A percentile compares a stretch with the other conserved stretches of the same genome.
These are phyloP conservation scores for Steatocranus sp. DNA, from an alignment of 2,797 vertebrate species.

Conservation along the genomic window DNA sequence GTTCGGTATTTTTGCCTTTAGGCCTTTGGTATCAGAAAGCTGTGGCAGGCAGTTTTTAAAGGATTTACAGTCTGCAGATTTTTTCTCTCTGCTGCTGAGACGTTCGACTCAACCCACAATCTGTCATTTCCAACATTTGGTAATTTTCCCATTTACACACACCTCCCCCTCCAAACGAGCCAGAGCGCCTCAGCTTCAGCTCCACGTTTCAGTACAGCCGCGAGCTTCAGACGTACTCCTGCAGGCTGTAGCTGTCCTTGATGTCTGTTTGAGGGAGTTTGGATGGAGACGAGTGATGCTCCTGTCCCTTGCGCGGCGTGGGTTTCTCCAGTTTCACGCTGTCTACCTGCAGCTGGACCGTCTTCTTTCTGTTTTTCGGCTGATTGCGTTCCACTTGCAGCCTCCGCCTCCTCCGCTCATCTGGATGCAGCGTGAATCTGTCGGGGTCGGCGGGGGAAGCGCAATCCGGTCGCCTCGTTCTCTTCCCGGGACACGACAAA, in stretches of 20 bases:
- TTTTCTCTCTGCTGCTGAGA: neutral
- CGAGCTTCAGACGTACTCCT: conserved; percentile 72
- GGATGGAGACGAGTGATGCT: conserved; percentile 42
- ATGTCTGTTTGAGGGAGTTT: conserved; percentile 52
- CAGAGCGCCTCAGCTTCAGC: conserved; percentile 3
- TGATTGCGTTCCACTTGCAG: neutral
- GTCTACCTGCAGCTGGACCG: conserved; percentile 27
- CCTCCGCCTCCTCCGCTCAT: conserved; percentile 11
- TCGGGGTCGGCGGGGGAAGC: conserved; percentile 34
- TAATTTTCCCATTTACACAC: conserved; percentile 23
- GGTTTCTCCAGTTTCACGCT: conserved; percentile 8
- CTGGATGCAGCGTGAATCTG: neutral
- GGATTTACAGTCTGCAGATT: neutral
- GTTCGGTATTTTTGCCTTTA: neutral
- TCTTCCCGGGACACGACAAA: conserved; percentile 77
- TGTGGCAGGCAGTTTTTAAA: conserved; percentile 1
- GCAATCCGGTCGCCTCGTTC: conserved; percentile 55
- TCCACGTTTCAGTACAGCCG: neutral
- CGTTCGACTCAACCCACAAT: conserved; percentile 23
- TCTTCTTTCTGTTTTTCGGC: neutral
- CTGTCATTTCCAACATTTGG: conserved; percentile 36
- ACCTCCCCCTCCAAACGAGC: conserved; percentile 5
- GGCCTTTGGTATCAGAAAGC: conserved; percentile 19
- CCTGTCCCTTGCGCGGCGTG: neutral
- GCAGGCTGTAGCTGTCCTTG: conserved; percentile 73